These are phyloP conservation scores for Poecile montanus DNA, from an alignment of 2,797 vertebrate genomes.

Conservation along the genomic window DNA sequence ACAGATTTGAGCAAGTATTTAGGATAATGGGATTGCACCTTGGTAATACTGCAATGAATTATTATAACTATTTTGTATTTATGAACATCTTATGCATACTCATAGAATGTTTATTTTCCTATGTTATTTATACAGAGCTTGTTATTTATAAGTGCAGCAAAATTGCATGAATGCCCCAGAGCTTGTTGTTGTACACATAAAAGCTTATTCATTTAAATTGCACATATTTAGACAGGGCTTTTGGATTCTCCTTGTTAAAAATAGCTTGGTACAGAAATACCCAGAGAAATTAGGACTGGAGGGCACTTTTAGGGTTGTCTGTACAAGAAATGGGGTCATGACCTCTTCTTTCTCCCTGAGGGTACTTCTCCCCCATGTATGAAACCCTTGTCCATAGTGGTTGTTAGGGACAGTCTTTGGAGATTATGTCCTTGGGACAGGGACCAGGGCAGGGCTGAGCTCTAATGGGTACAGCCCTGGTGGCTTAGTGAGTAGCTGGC, in stretches of 20 bases:
- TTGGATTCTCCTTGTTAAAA: conserved; percentile 44
- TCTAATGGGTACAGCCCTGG: neutral
- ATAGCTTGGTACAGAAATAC: conserved; percentile 5
- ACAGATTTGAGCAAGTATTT: neutral
- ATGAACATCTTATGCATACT: neutral
- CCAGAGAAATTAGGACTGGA: neutral
- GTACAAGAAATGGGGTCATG: neutral
- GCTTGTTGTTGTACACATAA: conserved; percentile 12
- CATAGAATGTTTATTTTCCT: neutral
- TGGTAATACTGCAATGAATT: neutral
- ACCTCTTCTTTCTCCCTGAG: neutral
- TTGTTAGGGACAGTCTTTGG: neutral
- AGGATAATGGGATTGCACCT: neutral
- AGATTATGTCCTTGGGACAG: neutral
- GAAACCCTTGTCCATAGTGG: neutral
- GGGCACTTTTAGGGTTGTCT: neutral
- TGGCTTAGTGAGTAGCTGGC: neutral
- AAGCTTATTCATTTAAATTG: conserved; percentile 38
- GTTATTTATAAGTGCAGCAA: conserved; percentile 25
- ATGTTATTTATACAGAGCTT: neutral
- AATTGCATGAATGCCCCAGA: conserved; percentile 34
- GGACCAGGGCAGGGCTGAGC: neutral
- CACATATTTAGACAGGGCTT: neutral
- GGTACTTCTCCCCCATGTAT: neutral
- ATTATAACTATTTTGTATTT: neutral